These are phyloP conservation scores for Calidris pygmaea DNA, from an alignment of 2,113 vertebrate genomes.

Conservation along the genomic window DNA sequence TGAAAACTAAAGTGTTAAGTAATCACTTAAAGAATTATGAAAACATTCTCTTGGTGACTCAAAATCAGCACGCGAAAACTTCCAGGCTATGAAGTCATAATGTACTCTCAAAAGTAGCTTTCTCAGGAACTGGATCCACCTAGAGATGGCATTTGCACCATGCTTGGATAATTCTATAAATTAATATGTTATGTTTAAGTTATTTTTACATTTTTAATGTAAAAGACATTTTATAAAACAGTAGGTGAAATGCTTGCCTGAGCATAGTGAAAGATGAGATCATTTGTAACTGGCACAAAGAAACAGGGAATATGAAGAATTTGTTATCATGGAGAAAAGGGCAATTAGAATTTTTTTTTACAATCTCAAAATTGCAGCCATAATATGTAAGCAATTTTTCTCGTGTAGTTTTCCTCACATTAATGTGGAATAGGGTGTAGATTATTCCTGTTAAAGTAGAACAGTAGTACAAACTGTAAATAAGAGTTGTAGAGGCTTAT, in stretches of 20 bases:
- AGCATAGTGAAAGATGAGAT: slow-evolving; percentile 14
- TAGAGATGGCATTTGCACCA: background rate
- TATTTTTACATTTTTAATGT: slow-evolving; percentile 3
- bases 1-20: background rate
- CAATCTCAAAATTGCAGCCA: background rate
- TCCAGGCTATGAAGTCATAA: background rate
- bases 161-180: background rate
- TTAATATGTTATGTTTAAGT: background rate
- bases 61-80: background rate
- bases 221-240: slow-evolving; percentile 11
- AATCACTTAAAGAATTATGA: background rate
- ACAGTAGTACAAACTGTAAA: background rate
- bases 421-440: background rate
- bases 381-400: slow-evolving; percentile 21
- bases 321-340: slow-evolving; percentile 12
- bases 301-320: slow-evolving; percentile 43
- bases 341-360: slow-evolving; percentile 43
- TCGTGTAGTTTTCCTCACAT: slow-evolving; percentile 5
- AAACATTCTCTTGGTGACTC: background rate
- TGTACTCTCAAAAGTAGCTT: background rate
- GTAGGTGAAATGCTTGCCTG: slow-evolving; percentile 31
- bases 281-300: slow-evolving; percentile 52
- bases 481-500: background rate
- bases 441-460: background rate
- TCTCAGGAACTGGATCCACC: background rate